phyloP scores from a whole-genome alignment of 2,797 vertebrate genomes.

The Galaxias olidus region DNA sequence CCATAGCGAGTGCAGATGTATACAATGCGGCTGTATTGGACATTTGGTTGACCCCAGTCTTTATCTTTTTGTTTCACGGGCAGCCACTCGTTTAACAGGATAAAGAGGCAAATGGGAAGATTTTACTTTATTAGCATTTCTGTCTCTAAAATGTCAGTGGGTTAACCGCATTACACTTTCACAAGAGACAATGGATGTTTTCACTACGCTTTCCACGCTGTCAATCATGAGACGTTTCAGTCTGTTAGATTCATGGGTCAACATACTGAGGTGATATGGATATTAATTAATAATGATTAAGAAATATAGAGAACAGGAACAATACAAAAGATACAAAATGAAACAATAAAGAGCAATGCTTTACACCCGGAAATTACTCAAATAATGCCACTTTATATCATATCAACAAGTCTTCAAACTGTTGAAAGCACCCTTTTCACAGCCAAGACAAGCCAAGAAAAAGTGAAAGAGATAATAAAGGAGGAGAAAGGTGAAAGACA shows the following conservation, averaged over 20 bases:
- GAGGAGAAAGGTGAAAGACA: constrained; percentile 74
- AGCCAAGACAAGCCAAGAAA: constrained; percentile 69
- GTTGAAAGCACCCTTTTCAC: constrained; percentile 72
- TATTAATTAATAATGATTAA: no score
- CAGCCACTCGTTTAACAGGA: constrained; percentile 5
- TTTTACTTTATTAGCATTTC: neutral
- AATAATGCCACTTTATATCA: constrained; percentile 66
- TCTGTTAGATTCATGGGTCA: no score
- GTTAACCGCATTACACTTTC: constrained; percentile 3
- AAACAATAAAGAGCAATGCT: constrained; percentile 4
- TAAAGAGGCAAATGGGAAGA: neutral
- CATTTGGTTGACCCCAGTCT: constrained; percentile 1
- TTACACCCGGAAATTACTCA: neutral
- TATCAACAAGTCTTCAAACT: constrained; percentile 71
- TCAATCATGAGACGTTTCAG: neutral
- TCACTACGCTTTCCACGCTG: neutral
- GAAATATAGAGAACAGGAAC: no score
- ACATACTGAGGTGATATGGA: neutral
- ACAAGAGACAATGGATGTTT: constrained; percentile 10
- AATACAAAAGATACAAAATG: no score
- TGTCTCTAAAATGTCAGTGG: constrained; percentile 7
- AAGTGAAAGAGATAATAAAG: constrained; percentile 73
- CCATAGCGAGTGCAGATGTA: constrained; percentile 3
- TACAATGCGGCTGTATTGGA: constrained; percentile 17
- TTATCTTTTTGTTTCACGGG: neutral